These are phyloP conservation scores for Helicolenus hilgendorfi DNA, from an alignment of 2,797 vertebrate genomes.

Conservation along the genomic window DNA sequence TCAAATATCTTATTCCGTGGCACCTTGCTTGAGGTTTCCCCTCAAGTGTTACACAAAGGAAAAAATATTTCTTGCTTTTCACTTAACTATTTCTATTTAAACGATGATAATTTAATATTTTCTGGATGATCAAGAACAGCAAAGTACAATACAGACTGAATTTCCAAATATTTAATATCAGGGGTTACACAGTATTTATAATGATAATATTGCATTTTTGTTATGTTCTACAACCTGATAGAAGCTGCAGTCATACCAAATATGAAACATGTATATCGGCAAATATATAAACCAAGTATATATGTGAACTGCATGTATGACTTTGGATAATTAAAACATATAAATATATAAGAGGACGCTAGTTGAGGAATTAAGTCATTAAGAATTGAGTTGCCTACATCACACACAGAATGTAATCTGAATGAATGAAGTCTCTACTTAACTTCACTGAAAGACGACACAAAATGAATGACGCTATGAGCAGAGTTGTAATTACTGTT, in stretches of 20 bases:
- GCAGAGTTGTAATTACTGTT: conserved; percentile 50
- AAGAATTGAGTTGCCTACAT: not conserved
- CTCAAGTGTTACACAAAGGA: not conserved
- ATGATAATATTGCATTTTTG: not conserved
- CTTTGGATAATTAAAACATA: not conserved
- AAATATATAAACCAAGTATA: not conserved
- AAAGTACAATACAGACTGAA: not conserved
- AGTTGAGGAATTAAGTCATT: not conserved
- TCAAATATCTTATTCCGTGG: not conserved
- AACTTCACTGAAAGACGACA: conserved; percentile 12
- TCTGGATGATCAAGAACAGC: not conserved
- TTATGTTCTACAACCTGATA: not conserved
- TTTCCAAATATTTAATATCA: not conserved
- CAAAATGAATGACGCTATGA: conserved; percentile 13
- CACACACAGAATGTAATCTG: not conserved
- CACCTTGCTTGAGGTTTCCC: not conserved
- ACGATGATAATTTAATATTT: not conserved
- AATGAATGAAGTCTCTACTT: conserved; percentile 18
- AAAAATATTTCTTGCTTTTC: not conserved
- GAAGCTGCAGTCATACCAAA: not conserved
- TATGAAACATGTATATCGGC: not conserved
- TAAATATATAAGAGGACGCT: not conserved
- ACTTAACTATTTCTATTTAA: not conserved
- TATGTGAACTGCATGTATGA: not conserved
- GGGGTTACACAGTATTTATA: not conserved